Evolutionary conservation across 2,113 vertebrate species (phyloP).

Genomic region (Psephotus haematonotus): DNA sequence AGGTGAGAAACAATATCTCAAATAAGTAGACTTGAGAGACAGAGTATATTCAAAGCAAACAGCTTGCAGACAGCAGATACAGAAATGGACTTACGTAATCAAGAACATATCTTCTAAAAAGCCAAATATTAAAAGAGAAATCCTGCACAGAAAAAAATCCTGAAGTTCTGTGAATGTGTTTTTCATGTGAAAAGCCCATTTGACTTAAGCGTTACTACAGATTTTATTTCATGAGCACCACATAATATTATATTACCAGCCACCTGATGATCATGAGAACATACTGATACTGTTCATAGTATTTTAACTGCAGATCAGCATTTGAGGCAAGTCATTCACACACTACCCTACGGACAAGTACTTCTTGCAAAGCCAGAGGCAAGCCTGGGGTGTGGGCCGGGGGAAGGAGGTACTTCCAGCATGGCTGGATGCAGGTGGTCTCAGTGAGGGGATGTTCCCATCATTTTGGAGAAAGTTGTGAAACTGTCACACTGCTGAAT

Average conservation of each 20-base stretch:
- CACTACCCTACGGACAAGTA: rapidly evolving
- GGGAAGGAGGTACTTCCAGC: not conserved
- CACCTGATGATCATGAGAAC: not conserved
- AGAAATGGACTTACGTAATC: not conserved
- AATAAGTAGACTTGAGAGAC: not conserved
- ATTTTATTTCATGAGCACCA: not conserved
- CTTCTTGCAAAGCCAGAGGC: not conserved
- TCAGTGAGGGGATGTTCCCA: not conserved
- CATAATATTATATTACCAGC: not conserved
- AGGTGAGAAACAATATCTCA: not conserved
- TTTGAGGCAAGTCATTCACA: not conserved
- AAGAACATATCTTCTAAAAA: not conserved
- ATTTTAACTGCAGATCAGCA: not conserved
- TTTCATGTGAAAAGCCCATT: not conserved
- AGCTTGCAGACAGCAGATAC: not conserved
- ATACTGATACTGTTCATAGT: not conserved
- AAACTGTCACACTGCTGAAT: not conserved
- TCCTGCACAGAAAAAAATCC: not conserved
- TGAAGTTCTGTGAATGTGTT: not conserved
- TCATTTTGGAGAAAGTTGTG: rapidly evolving
- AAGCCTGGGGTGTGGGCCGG: rapidly evolving
- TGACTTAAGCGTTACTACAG: not conserved
- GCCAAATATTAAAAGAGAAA: not conserved
- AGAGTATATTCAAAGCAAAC: not conserved
- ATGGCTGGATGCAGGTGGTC: rapidly evolving